Evolutionary conservation across 2,797 vertebrate genomes (phyloP).

Genomic region (Phrynocephalus forsythii): DNA sequence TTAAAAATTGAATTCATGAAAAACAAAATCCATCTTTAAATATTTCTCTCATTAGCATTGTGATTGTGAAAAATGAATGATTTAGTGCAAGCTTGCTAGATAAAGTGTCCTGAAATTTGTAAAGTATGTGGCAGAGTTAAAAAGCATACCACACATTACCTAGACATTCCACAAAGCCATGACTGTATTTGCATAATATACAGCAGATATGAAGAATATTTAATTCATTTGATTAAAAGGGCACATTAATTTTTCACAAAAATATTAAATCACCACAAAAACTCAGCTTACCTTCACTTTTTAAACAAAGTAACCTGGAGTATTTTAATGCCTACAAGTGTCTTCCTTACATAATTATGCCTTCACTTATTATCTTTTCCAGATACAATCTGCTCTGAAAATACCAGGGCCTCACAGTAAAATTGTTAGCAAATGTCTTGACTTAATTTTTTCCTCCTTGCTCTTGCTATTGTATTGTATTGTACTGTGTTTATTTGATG

Average conservation of each 20-base stretch:
- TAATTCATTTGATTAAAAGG: background rate
- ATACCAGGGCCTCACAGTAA: constrained; percentile 16
- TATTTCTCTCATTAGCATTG: constrained; percentile 11
- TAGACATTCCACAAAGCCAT: constrained; percentile 11
- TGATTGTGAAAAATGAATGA: constrained; percentile 11
- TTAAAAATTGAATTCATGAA: constrained; percentile 22
- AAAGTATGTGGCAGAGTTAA: constrained; percentile 14
- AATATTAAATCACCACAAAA: background rate
- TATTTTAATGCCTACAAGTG: background rate
- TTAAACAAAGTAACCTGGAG: background rate
- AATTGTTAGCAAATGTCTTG: constrained; percentile 24
- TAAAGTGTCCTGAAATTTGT: background rate
- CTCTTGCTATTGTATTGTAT: too few relatives aligned
- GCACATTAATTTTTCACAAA: background rate
- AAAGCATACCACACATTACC: constrained; percentile 17
- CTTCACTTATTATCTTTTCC: constrained; percentile 16
- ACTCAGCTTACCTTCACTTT: background rate
- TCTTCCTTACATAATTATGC: background rate
- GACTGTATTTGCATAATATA: background rate
- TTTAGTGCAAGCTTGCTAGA: background rate
- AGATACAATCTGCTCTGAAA: constrained; percentile 15
- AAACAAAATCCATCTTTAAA: background rate
- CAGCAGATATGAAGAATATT: background rate
- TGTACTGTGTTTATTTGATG: too few relatives aligned
- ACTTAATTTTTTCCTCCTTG: too few relatives aligned